Percentiles rank a stretch among this genome's conserved stretches.
Evolutionary conservation across 2,797 vertebrate genomes (phyloP).

Genomic region (Tokudaia muenninki): DNA sequence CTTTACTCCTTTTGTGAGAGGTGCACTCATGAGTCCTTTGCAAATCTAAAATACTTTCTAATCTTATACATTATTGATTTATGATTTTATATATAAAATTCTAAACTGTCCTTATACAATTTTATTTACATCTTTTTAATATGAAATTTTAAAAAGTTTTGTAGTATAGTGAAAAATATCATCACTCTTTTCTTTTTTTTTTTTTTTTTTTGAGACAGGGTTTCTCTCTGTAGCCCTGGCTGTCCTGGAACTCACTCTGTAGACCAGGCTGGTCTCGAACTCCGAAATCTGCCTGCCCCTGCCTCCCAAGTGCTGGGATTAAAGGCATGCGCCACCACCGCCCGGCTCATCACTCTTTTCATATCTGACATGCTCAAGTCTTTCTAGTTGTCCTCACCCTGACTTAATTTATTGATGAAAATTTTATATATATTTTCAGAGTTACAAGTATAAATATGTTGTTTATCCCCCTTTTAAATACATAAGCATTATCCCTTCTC

Average conservation of each 20-base stretch:
- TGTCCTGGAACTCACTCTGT: too few species aligned
- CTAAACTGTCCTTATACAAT: constrained; percentile 13
- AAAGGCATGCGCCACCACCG: too few species aligned
- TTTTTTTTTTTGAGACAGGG: too few species aligned
- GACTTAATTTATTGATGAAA: not conserved
- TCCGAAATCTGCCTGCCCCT: too few species aligned
- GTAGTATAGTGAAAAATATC: not conserved
- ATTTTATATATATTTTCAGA: not conserved
- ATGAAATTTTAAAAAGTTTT: constrained; percentile 10
- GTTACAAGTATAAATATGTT: not conserved
- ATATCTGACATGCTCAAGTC: not conserved
- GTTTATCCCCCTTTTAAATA: not conserved
- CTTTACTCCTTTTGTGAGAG: constrained; percentile 43
- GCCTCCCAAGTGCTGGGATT: too few species aligned
- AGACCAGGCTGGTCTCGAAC: too few species aligned
- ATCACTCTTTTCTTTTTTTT: not conserved
- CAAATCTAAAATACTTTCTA: constrained; percentile 12
- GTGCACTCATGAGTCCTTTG: constrained; percentile 6
- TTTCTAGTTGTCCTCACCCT: not conserved
- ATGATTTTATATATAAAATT: constrained; percentile 45
- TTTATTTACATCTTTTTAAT: not conserved
- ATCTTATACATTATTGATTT: not conserved
- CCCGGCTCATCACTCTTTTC: not conserved
- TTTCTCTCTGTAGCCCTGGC: too few species aligned
- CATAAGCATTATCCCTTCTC: not conserved